Evolutionary conservation across 2,888 invertebrate species (phyloP).

Genomic region (Phaonia tiefii): DNA sequence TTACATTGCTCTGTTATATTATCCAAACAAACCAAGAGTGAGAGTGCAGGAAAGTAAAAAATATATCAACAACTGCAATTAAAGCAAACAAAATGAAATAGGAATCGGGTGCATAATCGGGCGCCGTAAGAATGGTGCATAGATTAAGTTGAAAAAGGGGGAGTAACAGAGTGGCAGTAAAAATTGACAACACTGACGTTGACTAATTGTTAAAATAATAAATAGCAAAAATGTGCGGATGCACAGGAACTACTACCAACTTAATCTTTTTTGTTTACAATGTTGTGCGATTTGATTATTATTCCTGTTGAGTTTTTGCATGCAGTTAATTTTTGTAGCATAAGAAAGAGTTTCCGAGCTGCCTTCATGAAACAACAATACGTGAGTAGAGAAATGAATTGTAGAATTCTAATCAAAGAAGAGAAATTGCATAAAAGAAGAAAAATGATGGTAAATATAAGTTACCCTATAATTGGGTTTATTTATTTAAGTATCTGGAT

Average conservation of each 20-base stretch:
- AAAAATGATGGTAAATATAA: too few species aligned
- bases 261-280: conserved; percentile 2
- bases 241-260: not conserved
- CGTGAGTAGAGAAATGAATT: too few species aligned
- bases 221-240: conserved; percentile 34
- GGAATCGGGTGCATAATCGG: conserved; percentile 27
- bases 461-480: too few species aligned
- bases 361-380: too few species aligned
- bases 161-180: too few species aligned
- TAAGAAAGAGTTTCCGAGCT: too few species aligned
- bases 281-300: conserved; percentile 27
- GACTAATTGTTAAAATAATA: conserved; percentile 65
- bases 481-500: too few species aligned
- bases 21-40: conserved; percentile 24
- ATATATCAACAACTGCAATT: conserved; percentile 58
- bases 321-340: too few species aligned
- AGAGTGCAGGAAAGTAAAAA: not conserved
- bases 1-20: conserved; percentile 52
- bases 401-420: too few species aligned
- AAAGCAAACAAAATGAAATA: conserved; percentile 65
- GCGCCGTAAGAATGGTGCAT: not conserved
- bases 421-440: too few species aligned
- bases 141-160: not conserved
- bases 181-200: conserved; percentile 61
- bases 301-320: conserved; percentile 41